These are phyloP conservation scores for Xestia c-nigrum DNA, from an alignment of 2,888 invertebrate species.

Conservation along the genomic window DNA sequence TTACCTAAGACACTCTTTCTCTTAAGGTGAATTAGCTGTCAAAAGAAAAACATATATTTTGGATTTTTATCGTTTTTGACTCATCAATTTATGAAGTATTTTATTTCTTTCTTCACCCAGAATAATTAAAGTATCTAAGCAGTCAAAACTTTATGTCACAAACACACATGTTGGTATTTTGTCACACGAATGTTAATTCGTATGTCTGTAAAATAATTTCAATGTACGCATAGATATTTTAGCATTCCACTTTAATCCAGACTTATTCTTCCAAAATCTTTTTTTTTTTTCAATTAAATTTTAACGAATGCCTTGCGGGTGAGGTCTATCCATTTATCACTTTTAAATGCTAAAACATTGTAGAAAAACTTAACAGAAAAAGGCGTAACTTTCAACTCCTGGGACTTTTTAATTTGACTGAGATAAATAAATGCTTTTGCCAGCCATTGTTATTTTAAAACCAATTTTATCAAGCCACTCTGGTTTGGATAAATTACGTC, in stretches of 20 bases:
- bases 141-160: background rate
- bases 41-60: background rate
- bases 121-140: background rate
- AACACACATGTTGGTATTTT: background rate
- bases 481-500: background rate
- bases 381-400: slow-evolving; percentile 40
- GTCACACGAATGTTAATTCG: background rate
- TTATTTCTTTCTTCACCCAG: background rate
- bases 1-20: background rate
- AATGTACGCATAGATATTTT: background rate
- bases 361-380: slow-evolving; percentile 45
- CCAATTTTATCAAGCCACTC: background rate
- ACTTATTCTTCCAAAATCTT: background rate
- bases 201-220: background rate
- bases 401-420: slow-evolving; percentile 25
- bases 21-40: background rate
- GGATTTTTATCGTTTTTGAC: background rate
- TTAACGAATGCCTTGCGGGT: slow-evolving; percentile 24
- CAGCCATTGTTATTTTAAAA: slow-evolving; percentile 21
- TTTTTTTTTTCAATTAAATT: slow-evolving; percentile 10
- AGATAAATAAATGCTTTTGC: slow-evolving; percentile 33
- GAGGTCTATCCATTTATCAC: slow-evolving; percentile 49
- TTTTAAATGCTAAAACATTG: slow-evolving; percentile 44
- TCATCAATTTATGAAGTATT: background rate
- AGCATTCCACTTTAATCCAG: background rate